These are phyloP conservation scores for Cebus imitator DNA, from an alignment of 2,113 vertebrate species.

Conservation along the genomic window DNA sequence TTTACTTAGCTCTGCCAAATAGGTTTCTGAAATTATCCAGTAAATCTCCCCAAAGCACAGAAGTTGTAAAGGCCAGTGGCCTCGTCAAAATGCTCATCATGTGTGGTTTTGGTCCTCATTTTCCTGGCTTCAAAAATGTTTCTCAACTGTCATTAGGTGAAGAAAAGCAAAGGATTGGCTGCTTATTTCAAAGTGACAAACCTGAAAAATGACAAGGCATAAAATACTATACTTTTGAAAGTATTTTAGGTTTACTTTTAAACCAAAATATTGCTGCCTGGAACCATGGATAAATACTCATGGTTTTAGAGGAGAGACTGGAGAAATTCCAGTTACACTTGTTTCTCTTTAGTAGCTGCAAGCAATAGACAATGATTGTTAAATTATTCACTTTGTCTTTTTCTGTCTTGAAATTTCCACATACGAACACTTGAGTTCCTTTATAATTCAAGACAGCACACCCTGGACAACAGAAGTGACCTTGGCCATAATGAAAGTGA, in stretches of 20 bases:
- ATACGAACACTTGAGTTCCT: neutral
- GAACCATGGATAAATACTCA: neutral
- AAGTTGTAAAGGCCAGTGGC: neutral
- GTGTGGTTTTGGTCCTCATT: neutral
- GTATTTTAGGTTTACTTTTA: neutral
- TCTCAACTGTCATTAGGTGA: neutral
- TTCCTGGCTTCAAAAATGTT: neutral
- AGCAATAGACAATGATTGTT: neutral
- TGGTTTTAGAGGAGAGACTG: neutral
- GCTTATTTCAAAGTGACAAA: neutral
- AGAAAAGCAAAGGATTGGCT: neutral
- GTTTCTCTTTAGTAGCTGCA: neutral
- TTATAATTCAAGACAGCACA: conserved; percentile 17
- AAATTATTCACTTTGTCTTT: neutral
- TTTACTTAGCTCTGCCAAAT: neutral
- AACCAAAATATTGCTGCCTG: neutral
- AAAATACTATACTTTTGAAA: neutral
- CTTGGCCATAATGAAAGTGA: neutral
- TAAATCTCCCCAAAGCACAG: conserved; percentile 7
- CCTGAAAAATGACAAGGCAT: neutral
- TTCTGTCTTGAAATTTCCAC: neutral
- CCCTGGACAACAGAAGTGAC: neutral
- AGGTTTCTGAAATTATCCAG: conserved; percentile 18
- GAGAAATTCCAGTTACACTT: neutral
- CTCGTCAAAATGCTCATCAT: neutral